Base-by-base conservation (phyloP, 2,888 invertebrate genomes). In the Hymenopus coronatus region DNA sequence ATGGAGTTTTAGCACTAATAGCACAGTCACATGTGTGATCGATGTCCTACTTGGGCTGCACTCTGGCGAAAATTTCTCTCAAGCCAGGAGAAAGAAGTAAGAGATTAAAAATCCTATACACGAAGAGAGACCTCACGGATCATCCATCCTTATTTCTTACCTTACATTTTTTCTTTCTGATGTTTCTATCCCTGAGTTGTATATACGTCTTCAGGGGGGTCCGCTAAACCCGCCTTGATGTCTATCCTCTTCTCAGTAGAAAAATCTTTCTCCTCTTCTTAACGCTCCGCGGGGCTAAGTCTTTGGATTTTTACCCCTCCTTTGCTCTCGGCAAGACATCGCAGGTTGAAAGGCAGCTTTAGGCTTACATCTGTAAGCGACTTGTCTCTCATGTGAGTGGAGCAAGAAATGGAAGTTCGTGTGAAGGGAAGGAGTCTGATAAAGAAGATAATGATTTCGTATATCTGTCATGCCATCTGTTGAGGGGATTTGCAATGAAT, bases 81-180 rank as follows among this genome's bases (percentile, higher is more conserved):
- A 70, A 70, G 20, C 4, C 25, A 70, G 20, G 20, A 70, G 54
- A 70, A 70, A 70, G 54, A 25, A 70, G 54, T 40, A 70, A 70
- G 86, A 81, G 86, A 86, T 86, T 86, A 86, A 86, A 86, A 81
- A 28, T 81, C 70, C 86, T 28, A 70, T 81, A 86, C 81, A 20
- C 54, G 15, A n/a, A n/a, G 85, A 85, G 54, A 86, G 30, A 86
- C 28, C 28, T 70, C 54, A 28, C 28, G n/a, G 70, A 28, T 30
- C 30, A 86, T 86, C 81, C 70, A 81, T 86, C 86, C 86, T 81
- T 86, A 86, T 81, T 86, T 86, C 20, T 30, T 86, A 86, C 86
- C 28, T 86, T 70, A 70, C 54, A 27, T 46, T 54, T 85, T 40
- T n/a, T 85, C 46, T 28, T 27, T 54, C 40, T 28, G n/a, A 54